Evolutionary conservation across 2,888 invertebrate genomes (phyloP).

Genomic region (Amiota communis): DNA sequence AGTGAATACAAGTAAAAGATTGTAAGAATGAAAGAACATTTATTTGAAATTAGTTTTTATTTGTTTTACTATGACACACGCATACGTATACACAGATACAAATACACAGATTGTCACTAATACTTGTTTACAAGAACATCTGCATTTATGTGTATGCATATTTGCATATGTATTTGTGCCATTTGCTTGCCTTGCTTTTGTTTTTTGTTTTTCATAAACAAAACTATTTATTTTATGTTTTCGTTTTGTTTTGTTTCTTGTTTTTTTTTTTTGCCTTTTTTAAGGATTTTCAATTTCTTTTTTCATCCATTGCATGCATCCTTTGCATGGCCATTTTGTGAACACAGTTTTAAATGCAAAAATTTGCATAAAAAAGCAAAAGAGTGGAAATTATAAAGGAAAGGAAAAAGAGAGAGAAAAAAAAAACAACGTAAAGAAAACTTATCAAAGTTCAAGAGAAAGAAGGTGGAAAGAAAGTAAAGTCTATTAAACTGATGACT

Average conservation of each 20-base stretch:
- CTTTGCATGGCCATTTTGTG: constrained; percentile 7
- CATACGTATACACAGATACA: neutral
- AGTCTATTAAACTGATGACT: no score
- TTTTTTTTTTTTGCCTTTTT: no score
- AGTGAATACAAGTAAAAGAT: constrained; percentile 34
- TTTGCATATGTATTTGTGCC: neutral
- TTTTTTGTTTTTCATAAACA: constrained; percentile 3
- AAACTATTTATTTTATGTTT: constrained; percentile 7
- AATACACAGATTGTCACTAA: neutral
- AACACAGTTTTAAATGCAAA: constrained; percentile 2
- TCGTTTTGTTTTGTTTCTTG: neutral
- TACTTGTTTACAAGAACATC: neutral
- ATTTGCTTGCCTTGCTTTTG: neutral
- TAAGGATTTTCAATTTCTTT: neutral
- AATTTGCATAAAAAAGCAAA: neutral
- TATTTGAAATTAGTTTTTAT: constrained; percentile 67
- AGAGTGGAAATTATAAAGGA: no score
- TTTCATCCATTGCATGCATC: constrained; percentile 3
- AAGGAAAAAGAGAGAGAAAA: no score
- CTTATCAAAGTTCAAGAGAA: neutral
- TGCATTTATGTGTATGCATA: neutral
- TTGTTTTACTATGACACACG: constrained; percentile 33
- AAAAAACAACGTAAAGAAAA: no score
- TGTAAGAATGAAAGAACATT: constrained; percentile 49
- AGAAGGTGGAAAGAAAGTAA: neutral